A percentile compares a stretch with the other conserved stretches of the same genome.
Evolutionary conservation across 2,113 vertebrate genomes (phyloP).

Genomic region (Embiotoca jacksoni): DNA sequence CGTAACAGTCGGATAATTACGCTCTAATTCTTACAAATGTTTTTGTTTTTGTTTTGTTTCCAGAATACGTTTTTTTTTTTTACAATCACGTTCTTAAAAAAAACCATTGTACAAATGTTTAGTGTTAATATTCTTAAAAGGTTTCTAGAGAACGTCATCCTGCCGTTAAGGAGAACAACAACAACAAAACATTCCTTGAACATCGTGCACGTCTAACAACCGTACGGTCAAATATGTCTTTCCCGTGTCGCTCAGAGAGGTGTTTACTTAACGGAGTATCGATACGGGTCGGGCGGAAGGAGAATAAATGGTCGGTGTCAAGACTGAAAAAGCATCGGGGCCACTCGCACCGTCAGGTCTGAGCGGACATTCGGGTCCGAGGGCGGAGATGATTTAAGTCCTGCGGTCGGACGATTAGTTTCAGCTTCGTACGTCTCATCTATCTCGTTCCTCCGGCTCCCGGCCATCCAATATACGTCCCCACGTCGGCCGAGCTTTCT

Average conservation of each 20-base stretch:
- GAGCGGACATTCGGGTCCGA: slow-evolving; percentile 15
- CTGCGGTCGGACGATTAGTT: slow-evolving; percentile 28
- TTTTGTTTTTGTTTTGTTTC: not conserved
- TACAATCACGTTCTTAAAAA: too few relatives aligned
- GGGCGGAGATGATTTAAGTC: slow-evolving; percentile 48
- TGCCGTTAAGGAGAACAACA: too few relatives aligned
- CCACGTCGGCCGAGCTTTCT: slow-evolving; percentile 4
- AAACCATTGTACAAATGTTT: too few relatives aligned
- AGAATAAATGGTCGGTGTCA: slow-evolving; percentile 16
- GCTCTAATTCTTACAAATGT: too few relatives aligned
- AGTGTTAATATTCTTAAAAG: too few relatives aligned
- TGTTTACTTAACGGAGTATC: not conserved
- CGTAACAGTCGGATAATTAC: too few relatives aligned
- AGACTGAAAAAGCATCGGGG: slow-evolving; percentile 15
- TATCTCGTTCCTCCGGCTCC: slow-evolving; percentile 21
- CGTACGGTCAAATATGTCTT: not conserved
- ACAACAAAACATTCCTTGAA: too few relatives aligned
- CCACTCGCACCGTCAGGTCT: not conserved
- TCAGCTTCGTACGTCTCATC: slow-evolving; percentile 23
- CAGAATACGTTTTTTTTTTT: not conserved
- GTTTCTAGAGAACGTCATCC: too few relatives aligned
- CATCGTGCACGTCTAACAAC: too few relatives aligned
- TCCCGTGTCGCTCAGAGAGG: not conserved
- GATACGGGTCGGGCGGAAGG: slow-evolving; percentile 10
- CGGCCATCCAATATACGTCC: slow-evolving; percentile 20